These are phyloP conservation scores for Aphodius granarius DNA, from an alignment of 2,888 invertebrate genomes.

Conservation along the genomic window DNA sequence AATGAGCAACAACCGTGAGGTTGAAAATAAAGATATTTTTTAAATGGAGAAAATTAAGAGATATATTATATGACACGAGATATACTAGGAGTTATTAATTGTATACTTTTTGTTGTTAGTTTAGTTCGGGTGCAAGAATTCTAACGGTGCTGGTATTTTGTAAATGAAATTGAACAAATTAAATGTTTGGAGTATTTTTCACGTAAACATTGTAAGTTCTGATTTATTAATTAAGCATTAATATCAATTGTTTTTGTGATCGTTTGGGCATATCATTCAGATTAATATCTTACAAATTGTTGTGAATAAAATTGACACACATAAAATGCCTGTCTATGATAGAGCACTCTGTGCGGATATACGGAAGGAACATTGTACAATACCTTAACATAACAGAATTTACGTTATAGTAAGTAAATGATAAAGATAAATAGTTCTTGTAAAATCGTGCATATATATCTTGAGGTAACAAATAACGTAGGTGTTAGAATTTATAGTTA, in stretches of 20 bases:
- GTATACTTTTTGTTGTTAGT: background rate
- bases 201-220: background rate
- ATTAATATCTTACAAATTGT: slow-evolving; percentile 19
- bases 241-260: slow-evolving; percentile 16
- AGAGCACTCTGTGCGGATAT: background rate
- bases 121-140: background rate
- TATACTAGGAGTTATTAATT: background rate
- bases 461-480: slow-evolving; percentile 8
- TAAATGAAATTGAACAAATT: background rate
- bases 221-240: slow-evolving; percentile 10
- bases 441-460: slow-evolving; percentile 12
- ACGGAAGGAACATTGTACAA: slow-evolving; percentile 19
- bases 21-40: slow-evolving; percentile 24
- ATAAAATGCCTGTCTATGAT: background rate
- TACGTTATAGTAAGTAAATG: slow-evolving; percentile 20
- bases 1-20: slow-evolving; percentile 27
- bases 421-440: slow-evolving; percentile 1
- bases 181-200: background rate
- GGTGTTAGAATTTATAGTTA: background rate
- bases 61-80: slow-evolving; percentile 5
- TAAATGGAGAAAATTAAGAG: background rate
- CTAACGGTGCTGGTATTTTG: background rate
- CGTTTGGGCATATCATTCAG: slow-evolving; percentile 22
- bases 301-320: slow-evolving; percentile 14
- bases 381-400: slow-evolving; percentile 18